Base-by-base conservation (phyloP, 2,888 invertebrate genomes). In the Oligia latruncula region DNA sequence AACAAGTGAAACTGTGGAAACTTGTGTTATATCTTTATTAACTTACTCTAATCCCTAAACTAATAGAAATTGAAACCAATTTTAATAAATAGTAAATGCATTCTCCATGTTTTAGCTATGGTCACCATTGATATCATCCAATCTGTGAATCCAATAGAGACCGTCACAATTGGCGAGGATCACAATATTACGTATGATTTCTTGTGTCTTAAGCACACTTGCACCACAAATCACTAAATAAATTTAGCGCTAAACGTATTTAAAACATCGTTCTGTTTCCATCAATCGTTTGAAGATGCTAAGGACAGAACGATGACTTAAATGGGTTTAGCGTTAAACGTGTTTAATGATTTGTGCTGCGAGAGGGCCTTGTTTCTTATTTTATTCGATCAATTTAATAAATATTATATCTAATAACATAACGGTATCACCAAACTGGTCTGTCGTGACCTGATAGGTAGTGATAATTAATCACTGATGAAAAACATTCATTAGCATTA, bases 391-490 rank as follows among this genome's bases (percentile, higher is more conserved):
- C 0, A 71, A 35, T 71, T 74, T n/a, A 74, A 66, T 71, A 49
- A 66, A 71, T 74, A 71, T 23, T 55, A n/a, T n/a, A 17, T 35
- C n/a, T 52, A 52, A 60, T n/a, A 55, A 58, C 43, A 29, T 67
- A 80, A 81, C 81, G 46, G 67, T 81, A 68, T 43, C 74, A 81
- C 29, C n/a, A 74, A 68, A 81, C 81, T 68, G 40, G 74, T 62
- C 55, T 62, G 17, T 43, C 13, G 13, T 55, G 67, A 73, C 52
- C 55, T 62, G 62, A 73, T 55, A 23, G 40, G 58, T 46, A 62
- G 23, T 70, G 11, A 55, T 40, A 9, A 55, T 80, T 20, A 20
- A 46, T 46, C 43, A 80, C 58, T 81, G 20, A 35, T 72, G 17
- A 35, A 49, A 55, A 58, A 72, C 11, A 4, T 40, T 80, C 23